Evolutionary conservation across 2,113 vertebrate species (phyloP).

Genomic region (Perognathus longimembris): DNA sequence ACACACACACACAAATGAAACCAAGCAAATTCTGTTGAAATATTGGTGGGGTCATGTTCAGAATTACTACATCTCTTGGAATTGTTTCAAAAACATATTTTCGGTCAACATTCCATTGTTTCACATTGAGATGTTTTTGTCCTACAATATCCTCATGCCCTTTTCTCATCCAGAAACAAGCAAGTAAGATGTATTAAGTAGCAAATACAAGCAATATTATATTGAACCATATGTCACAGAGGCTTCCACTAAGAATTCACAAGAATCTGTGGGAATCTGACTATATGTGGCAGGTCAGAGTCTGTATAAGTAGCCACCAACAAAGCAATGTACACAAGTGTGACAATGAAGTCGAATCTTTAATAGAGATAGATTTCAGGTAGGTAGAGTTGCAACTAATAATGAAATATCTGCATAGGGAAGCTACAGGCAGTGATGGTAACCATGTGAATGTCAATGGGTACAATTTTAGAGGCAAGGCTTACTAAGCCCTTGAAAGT

Average conservation of each 20-base stretch:
- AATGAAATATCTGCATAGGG: not conserved
- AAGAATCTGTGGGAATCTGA: not conserved
- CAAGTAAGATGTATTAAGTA: not conserved
- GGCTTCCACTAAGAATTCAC: not conserved
- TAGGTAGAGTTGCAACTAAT: too few species aligned
- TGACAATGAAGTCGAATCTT: not conserved
- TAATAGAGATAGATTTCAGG: not conserved
- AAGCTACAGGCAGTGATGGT: not conserved
- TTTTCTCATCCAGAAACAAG: conserved; percentile 15
- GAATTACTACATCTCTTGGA: conserved; percentile 39
- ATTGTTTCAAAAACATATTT: conserved; percentile 41
- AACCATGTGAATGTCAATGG: not conserved
- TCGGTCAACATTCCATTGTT: conserved; percentile 48
- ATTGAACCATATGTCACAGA: not conserved
- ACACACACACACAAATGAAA: too few species aligned
- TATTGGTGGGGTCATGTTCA: conserved; percentile 44
- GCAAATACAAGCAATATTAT: conserved; percentile 12
- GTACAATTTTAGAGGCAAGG: not conserved
- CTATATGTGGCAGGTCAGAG: not conserved
- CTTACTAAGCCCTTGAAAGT: not conserved
- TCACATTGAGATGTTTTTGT: not conserved
- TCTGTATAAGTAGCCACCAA: not conserved
- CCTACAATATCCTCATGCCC: not conserved
- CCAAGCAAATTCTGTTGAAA: conserved; percentile 30
- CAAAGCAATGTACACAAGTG: not conserved